Base-by-base conservation (phyloP, 1,140 invertebrate species). In the Xylocopa sonorina region DNA sequence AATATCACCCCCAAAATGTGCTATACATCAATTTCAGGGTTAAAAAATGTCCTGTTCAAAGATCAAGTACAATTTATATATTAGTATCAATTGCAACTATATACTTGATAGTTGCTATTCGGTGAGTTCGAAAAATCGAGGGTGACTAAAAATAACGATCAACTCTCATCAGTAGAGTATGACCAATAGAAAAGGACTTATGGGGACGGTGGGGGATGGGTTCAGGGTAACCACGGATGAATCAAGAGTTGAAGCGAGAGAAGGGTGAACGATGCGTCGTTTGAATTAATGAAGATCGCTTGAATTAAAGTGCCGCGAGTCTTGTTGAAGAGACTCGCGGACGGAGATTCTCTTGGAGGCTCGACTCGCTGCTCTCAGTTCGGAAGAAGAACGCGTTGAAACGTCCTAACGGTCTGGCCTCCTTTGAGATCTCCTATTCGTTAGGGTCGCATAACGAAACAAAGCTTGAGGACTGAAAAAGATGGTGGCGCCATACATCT, bases 221-320 rank as follows among this genome's bases (percentile, higher is more conserved):
- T n/a, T n/a, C n/a, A 64, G 48, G 21, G 34, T 41, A 50, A 29
- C 24, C 38, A 12, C n/a, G 53, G n/a, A 7, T 63, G 24, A 64
- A 57, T 9, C n/a, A 7, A 14, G 34, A 32, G 63, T 1, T 10
- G 46, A 18, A 6, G 32, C 14, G 57, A n/a, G 50, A 29, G 5
- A n/a, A 46, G 43, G 32, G 41, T 48, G 77, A 57, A 66, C 34
- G 53, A 78, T 58, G 41, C 58, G 29, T 66, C 51, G 32, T 73
- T 79, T n/a, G 77, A 73, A 79, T 64, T 73, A 79, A 73, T 48
- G 69, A 73, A 74, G 69, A 64, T 79, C 60, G 43, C 60, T 79
- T 32, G 69, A 78, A 78, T 72, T 55, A 50, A 72, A 72, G 68
- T 43, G 68, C 7, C 27, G 48, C 24, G 51, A n/a, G n/a, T 50